Percentiles rank a stretch among this genome's conserved stretches.
These are phyloP conservation scores for Mus pahari DNA, from an alignment of 2,113 vertebrate genomes.

Conservation along the genomic window DNA sequence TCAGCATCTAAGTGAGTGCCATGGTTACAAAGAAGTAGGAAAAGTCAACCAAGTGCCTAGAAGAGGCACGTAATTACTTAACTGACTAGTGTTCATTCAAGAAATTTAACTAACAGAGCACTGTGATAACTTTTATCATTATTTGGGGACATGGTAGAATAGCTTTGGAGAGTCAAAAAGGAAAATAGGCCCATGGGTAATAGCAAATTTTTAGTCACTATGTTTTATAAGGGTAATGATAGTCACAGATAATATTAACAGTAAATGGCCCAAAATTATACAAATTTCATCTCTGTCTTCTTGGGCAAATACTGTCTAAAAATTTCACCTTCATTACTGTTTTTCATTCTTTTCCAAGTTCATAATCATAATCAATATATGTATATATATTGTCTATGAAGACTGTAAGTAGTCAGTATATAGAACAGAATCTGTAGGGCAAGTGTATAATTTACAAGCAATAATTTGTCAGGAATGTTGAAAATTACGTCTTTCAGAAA, in stretches of 20 bases:
- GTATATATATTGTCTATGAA: background rate
- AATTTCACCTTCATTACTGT: background rate
- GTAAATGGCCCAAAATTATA: conserved; percentile 20
- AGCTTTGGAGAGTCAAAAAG: conserved; percentile 27
- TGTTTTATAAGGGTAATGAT: background rate
- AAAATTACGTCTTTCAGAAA: conserved; percentile 24
- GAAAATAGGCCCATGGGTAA: background rate
- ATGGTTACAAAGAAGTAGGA: background rate
- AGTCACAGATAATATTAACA: background rate
- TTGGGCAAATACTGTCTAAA: conserved; percentile 33
- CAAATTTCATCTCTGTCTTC: background rate
- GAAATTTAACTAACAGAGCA: conserved; percentile 2
- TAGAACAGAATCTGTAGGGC: background rate
- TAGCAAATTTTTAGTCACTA: background rate
- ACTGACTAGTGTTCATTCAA: background rate
- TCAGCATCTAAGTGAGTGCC: background rate
- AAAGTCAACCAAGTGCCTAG: background rate
- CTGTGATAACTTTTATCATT: conserved; percentile 12
- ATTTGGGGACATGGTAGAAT: background rate
- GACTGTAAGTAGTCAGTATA: background rate
- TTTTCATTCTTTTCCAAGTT: conserved; percentile 58
- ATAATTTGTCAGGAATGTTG: background rate
- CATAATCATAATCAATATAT: background rate
- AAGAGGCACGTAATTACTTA: background rate
- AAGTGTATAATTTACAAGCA: background rate